These are phyloP conservation scores for Drymonia ruficornis DNA, from an alignment of 2,888 invertebrate species.

Conservation along the genomic window DNA sequence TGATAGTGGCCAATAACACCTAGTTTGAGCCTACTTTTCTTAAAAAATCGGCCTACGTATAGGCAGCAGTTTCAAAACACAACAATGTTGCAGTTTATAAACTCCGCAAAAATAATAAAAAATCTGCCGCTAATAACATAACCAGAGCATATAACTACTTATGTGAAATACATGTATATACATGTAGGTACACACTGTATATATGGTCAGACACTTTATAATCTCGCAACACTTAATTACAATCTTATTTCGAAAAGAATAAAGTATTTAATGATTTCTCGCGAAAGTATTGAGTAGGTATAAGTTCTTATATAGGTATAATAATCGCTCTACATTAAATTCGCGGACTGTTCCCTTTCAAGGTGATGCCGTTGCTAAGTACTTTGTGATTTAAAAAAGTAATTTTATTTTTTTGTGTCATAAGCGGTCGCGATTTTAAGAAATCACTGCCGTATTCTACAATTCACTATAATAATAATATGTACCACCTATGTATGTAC, in stretches of 20 bases:
- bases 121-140: conserved; percentile 8
- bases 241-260: conserved; percentile 11
- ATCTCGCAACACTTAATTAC: not conserved
- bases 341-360: conserved; percentile 53
- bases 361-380: conserved; percentile 53
- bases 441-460: not conserved
- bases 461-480: too few species aligned
- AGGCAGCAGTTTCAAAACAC: too few species aligned
- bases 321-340: conserved; percentile 62
- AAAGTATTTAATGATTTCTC: conserved; percentile 23
- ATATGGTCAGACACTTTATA: not conserved
- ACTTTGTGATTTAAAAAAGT: conserved; percentile 29
- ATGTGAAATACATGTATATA: not conserved
- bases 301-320: too few species aligned
- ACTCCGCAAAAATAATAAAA: not conserved
- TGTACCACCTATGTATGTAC: too few species aligned
- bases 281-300: conserved; percentile 27
- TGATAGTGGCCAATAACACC: too few species aligned
- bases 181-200: not conserved
- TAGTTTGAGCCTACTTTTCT: too few species aligned
- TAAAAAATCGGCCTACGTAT: too few species aligned
- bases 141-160: conserved; percentile 18
- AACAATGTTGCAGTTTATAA: too few species aligned
- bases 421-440: not conserved
- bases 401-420: conserved; percentile 17